Conservation (phyloP, 2,113 vertebrate genomes). For the Platichthys flesus region DNA sequence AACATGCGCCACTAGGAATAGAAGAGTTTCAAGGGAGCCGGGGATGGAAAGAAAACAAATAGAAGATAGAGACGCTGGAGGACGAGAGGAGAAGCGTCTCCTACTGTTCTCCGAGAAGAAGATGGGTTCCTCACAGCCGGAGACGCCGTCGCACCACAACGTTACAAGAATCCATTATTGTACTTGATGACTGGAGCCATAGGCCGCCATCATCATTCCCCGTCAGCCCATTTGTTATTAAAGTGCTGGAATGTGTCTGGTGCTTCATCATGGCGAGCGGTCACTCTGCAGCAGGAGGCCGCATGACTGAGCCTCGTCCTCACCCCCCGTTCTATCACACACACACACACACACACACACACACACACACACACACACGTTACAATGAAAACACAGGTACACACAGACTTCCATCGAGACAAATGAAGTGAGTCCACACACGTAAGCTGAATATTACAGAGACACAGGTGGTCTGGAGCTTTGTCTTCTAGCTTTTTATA, state of each 20-base stretch:
- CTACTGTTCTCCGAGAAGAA: not conserved
- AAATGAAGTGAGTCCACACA: too few species aligned
- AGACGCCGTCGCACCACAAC: slow-evolving; percentile 12
- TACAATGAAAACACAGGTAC: slow-evolving; percentile 19
- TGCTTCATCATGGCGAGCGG: slow-evolving; percentile 80
- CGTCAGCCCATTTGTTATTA: slow-evolving; percentile 83
- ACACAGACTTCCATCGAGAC: not conserved
- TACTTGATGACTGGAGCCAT: slow-evolving; percentile 57
- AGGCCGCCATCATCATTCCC: slow-evolving; percentile 61
- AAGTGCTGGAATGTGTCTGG: slow-evolving; percentile 81
- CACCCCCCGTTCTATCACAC: not conserved
- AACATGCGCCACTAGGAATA: slow-evolving; percentile 41
- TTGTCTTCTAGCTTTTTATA: too few species aligned
- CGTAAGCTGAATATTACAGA: not conserved
- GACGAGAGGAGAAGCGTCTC: slow-evolving; percentile 20
- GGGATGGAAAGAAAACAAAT: slow-evolving; percentile 62
- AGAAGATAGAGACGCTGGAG: slow-evolving; percentile 30
- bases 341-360: not conserved
- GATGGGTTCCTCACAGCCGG: not conserved
- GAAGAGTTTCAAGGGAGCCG: slow-evolving; percentile 28
- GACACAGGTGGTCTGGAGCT: not conserved
- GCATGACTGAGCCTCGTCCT: slow-evolving; percentile 58
- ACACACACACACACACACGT: too few species aligned
- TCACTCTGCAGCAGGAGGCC: slow-evolving; percentile 80
- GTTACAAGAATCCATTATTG: slow-evolving; percentile 51